Evolutionary conservation across 1,140 invertebrate genomes (phyloP), one percentile per base, ranked within the genome.

Genomic region (Marisa cornuarietis): DNA sequence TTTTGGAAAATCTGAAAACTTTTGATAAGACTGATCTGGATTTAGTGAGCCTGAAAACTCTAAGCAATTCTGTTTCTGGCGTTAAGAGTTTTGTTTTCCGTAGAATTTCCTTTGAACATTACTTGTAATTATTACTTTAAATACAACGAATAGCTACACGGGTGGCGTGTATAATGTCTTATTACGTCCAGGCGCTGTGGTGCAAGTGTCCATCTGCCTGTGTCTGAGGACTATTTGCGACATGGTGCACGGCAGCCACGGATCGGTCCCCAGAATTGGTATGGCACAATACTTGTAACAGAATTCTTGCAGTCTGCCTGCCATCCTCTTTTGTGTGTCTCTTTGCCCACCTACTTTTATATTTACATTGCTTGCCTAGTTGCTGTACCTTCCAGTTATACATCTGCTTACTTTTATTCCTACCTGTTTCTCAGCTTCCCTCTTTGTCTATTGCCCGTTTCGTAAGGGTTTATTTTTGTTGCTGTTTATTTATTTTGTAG

Each of bases 181-280:
- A n/a, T 22, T 11, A 10, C 11, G 5, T 79, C 42, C 78, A 73
- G 78, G 78, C 13, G 71, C 42, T 24, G 26, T 66, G n/a, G n/a
- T 79, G 66, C 71, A 66, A 58, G 62, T 72, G 61, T 79, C 58
- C 16, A 72, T 63, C 58, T 79, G 71, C 62, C 42, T 79, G 2
- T 79, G 58, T 14, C 52, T 74, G 26, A 31, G 61, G 22, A 79
- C 71, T 0, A 11, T 73, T 24, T 79, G 71, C 52, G 71, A 73
- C 61, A 62, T 65, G 62, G 20, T 79, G 71, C 68, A 42, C 18
- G 22, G 58, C 2, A 54, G 20, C 63, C 76, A 77, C 49, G 51
- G 76, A 31, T 69, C 65, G 16, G 76, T 77, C 6, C 76, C 76
- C 65, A 77, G 42, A 6, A 77, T 77, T 24, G 76, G 76, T 77